Evolutionary conservation across 2,888 invertebrate species (phyloP).

Genomic region (Lasioglossum pauxillum): DNA sequence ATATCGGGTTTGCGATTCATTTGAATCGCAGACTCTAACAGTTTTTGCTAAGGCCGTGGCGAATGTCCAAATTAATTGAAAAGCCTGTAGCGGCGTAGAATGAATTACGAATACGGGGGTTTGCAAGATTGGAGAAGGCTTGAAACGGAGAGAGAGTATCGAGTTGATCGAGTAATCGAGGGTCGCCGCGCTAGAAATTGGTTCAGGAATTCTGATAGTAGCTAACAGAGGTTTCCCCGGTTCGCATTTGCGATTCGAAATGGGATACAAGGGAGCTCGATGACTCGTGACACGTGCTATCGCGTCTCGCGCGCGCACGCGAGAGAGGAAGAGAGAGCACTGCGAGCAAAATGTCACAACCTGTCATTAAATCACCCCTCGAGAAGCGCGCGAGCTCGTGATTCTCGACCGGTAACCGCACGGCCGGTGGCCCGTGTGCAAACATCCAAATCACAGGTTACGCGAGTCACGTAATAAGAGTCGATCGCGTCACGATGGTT

Average conservation of each 20-base stretch:
- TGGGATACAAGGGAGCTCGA: slow-evolving; percentile 67
- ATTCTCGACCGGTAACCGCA: slow-evolving; percentile 41
- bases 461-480: slow-evolving; percentile 67
- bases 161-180: slow-evolving; percentile 6
- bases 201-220: slow-evolving; percentile 54
- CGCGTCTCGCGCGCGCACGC: slow-evolving; percentile 24
- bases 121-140: background rate
- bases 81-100: background rate
- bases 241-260: slow-evolving; percentile 67
- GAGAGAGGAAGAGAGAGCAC: slow-evolving; percentile 22
- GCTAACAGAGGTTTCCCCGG: slow-evolving; percentile 46
- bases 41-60: too few relatives aligned
- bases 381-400: slow-evolving; percentile 21
- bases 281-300: slow-evolving; percentile 75
- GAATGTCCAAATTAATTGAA: background rate
- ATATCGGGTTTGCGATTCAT: too few relatives aligned
- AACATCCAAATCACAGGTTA: slow-evolving; percentile 77
- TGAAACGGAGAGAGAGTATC: background rate
- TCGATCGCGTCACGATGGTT: slow-evolving; percentile 42
- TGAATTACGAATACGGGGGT: slow-evolving; percentile 5
- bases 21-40: too few relatives aligned
- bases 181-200: slow-evolving; percentile 17
- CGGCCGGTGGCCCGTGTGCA: slow-evolving; percentile 39
- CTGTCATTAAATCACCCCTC: slow-evolving; percentile 81
- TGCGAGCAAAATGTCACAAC: slow-evolving; percentile 79